Evolutionary conservation across 2,113 vertebrate genomes (phyloP).

Genomic region (Catagonus wagneri): DNA sequence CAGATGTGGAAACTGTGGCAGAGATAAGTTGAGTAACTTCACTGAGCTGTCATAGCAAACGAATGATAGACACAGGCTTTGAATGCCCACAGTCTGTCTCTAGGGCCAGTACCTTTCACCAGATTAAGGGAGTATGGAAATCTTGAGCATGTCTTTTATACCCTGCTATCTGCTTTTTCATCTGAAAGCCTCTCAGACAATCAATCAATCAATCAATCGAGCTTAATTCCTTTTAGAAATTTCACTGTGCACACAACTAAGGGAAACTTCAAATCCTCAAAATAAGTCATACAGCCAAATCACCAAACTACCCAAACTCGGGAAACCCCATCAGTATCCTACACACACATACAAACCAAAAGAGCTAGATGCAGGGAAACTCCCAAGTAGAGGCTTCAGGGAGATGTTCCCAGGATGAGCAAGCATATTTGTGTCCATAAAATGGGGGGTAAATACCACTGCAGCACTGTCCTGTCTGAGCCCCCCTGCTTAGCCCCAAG

Average conservation of each 20-base stretch:
- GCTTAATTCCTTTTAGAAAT: conserved; percentile 16
- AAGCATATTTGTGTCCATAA: not conserved
- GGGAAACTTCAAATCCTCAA: not conserved
- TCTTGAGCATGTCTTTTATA: not conserved
- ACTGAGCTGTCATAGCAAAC: not conserved
- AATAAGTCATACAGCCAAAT: not conserved
- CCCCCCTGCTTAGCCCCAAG: not conserved
- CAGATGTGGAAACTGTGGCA: not conserved
- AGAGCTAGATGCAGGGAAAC: not conserved
- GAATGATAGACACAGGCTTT: not conserved
- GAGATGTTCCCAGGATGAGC: not conserved
- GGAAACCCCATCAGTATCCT: not conserved
- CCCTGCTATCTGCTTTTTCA: not conserved
- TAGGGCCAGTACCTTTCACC: not conserved
- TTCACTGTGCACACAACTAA: not conserved
- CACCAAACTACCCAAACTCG: not conserved
- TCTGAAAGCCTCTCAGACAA: not conserved
- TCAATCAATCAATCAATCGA: too few relatives aligned
- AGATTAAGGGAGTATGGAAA: not conserved
- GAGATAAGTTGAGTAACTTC: not conserved
- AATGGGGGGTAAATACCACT: not conserved
- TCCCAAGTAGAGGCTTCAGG: not conserved
- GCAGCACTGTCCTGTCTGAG: not conserved
- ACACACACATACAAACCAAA: not conserved
- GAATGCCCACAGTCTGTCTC: not conserved